Conservation (phyloP, 2,888 invertebrate genomes). For the Lissocephala sabroskyi region DNA sequence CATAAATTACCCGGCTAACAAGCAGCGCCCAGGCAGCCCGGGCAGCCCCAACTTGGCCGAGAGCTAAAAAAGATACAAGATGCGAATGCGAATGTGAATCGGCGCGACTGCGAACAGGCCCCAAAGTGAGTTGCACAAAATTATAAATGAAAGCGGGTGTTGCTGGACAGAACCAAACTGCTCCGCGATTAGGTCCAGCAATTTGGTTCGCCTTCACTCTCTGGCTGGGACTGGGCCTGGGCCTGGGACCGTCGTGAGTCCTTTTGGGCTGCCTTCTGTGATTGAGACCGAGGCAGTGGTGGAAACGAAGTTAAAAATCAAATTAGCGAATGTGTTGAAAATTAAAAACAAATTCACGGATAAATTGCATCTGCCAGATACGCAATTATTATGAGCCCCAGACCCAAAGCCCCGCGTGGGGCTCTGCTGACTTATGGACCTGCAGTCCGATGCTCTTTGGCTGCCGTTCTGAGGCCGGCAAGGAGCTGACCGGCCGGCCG, state of each 20-base stretch:
- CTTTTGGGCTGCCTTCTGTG: conserved; percentile 38
- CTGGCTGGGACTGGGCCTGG: conserved; percentile 6
- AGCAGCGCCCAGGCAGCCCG: conserved; percentile 57
- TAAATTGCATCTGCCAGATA: conserved; percentile 71
- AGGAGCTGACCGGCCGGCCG: too few relatives aligned
- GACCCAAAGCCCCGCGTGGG: conserved; percentile 12
- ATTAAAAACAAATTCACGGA: conserved; percentile 73
- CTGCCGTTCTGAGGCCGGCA: too few relatives aligned
- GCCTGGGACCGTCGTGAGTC: conserved; percentile 4
- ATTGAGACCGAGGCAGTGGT: conserved; percentile 63
- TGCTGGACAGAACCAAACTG: conserved; percentile 22
- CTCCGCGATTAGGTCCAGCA: conserved; percentile 61
- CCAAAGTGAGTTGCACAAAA: conserved; percentile 62
- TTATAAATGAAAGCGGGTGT: conserved; percentile 65
- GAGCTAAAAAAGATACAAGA: conserved; percentile 51
- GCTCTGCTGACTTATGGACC: conserved; percentile 46
- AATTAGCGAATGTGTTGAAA: conserved; percentile 73
- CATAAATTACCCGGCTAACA: conserved; percentile 71
- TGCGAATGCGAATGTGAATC: conserved; percentile 1
- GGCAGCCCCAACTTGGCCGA: conserved; percentile 36
- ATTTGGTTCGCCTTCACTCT: conserved; percentile 35
- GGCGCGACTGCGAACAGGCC: conserved; percentile 10
- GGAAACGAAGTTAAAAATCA: conserved; percentile 71
- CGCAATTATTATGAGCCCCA: conserved; percentile 67
- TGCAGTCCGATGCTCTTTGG: conserved; percentile 9